A percentile compares a stretch with the other conserved stretches of the same genome.
Evolutionary conservation across 2,797 vertebrate species (phyloP).

Genomic region (Melanotaenia boesemani): DNA sequence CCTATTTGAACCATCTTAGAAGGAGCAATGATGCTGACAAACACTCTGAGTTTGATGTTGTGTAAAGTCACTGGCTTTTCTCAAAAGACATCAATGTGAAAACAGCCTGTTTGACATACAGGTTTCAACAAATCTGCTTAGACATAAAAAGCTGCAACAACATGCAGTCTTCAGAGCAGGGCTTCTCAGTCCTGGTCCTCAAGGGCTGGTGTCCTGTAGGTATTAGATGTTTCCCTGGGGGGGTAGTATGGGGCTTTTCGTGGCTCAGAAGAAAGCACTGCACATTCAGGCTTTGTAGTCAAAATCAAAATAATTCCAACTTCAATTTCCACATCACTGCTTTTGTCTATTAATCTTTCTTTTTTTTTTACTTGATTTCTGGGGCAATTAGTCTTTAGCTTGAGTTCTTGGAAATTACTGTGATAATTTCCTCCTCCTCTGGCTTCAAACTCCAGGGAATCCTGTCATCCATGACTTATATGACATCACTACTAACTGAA

Average conservation of each 20-base stretch:
- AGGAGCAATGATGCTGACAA: not conserved
- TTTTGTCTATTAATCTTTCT: not conserved
- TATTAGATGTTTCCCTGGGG: too few relatives aligned
- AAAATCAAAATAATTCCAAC: not conserved
- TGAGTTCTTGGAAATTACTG: too few relatives aligned
- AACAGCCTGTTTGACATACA: not conserved
- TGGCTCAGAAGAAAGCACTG: not conserved
- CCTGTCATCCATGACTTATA: too few relatives aligned
- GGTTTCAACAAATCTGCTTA: not conserved
- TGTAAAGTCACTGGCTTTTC: not conserved
- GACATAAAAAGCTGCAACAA: not conserved
- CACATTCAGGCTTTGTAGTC: not conserved
- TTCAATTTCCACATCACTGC: not conserved
- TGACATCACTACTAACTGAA: too few relatives aligned
- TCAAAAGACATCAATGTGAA: not conserved
- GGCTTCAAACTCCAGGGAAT: too few relatives aligned
- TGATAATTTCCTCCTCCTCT: too few relatives aligned
- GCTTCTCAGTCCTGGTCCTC: too few relatives aligned
- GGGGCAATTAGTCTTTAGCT: too few relatives aligned
- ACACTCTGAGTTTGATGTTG: not conserved
- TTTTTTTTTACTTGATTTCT: too few relatives aligned
- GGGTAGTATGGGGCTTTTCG: not conserved
- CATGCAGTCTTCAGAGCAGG: not conserved
- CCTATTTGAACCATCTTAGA: constrained; percentile 10
- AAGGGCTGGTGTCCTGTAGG: too few relatives aligned